Evolutionary conservation across 2,797 vertebrate species (phyloP).

Genomic region (Stomatorhinus walkeri): DNA sequence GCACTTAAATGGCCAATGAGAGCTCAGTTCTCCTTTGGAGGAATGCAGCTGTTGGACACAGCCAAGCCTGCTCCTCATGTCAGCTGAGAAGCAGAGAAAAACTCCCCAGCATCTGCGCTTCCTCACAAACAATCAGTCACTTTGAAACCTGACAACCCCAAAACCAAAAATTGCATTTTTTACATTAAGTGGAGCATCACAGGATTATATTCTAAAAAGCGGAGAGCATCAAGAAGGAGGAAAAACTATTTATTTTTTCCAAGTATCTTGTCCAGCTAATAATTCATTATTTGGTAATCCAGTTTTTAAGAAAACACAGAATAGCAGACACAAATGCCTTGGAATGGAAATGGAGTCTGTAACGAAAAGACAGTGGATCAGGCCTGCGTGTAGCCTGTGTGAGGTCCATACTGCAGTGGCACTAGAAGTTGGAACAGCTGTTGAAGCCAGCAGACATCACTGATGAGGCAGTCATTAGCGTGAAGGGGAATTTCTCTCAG

Average conservation of each 20-base stretch:
- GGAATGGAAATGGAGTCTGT: not conserved
- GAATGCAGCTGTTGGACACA: constrained; percentile 4
- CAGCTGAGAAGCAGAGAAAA: not conserved
- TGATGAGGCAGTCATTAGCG: not conserved
- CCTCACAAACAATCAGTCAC: constrained; percentile 13
- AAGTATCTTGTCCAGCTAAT: not conserved
- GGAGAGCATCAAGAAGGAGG: not conserved
- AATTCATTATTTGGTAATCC: constrained; percentile 3
- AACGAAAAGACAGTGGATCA: not conserved
- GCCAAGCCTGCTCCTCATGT: constrained; percentile 7
- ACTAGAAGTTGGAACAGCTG: not conserved
- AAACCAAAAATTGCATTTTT: constrained; percentile 4
- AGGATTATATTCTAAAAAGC: not conserved
- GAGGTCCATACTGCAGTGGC: not conserved
- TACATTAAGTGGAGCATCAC: not conserved
- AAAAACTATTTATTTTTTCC: constrained; percentile 5
- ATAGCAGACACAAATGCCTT: not conserved
- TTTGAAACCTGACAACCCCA: not conserved
- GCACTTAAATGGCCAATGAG: constrained; percentile 5
- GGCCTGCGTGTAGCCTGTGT: not conserved
- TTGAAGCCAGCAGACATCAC: not conserved
- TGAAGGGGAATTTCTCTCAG: not conserved
- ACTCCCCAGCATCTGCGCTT: constrained; percentile 9
- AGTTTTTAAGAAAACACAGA: constrained; percentile 8
- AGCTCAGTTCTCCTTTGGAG: not conserved